phyloP scores from a whole-genome alignment of 1,140 invertebrate species.

The Hylaeus volcanicus region DNA sequence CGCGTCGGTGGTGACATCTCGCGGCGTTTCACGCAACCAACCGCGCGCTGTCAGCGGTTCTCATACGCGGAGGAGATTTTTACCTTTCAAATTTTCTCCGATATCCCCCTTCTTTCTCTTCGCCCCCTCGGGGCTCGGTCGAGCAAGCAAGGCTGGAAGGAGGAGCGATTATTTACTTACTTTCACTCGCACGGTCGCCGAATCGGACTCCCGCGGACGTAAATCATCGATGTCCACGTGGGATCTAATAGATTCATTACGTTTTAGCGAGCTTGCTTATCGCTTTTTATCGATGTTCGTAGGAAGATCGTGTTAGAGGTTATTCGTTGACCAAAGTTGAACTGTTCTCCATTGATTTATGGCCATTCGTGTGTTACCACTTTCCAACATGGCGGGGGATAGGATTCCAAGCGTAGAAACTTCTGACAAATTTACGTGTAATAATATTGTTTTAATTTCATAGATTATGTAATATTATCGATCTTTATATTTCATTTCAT shows the following conservation, averaged over 20 bases:
- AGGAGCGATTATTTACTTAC: constrained; percentile 71
- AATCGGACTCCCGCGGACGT: constrained; percentile 28
- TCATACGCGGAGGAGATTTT: constrained; percentile 6
- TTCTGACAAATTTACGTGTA: no score
- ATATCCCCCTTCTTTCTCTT: background rate
- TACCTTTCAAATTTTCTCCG: constrained; percentile 4
- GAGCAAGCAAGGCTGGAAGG: constrained; percentile 47
- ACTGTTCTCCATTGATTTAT: no score
- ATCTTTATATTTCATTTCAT: no score
- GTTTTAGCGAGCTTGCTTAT: background rate
- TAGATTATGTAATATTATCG: no score
- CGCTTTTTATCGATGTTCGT: no score
- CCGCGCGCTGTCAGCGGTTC: constrained; percentile 17
- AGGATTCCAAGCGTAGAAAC: no score
- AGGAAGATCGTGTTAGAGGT: background rate
- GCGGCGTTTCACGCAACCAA: constrained; percentile 43
- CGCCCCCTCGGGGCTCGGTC: background rate
- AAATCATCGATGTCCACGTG: constrained; percentile 45
- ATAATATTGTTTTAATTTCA: no score
- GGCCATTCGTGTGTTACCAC: no score
- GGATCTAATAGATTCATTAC: background rate
- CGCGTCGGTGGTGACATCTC: constrained; percentile 67
- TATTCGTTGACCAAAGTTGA: no score
- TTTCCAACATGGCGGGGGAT: no score
- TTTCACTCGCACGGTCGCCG: constrained; percentile 65